phyloP scores from a whole-genome alignment of 2,113 vertebrate genomes.

The Trochalopteron elliotii region DNA sequence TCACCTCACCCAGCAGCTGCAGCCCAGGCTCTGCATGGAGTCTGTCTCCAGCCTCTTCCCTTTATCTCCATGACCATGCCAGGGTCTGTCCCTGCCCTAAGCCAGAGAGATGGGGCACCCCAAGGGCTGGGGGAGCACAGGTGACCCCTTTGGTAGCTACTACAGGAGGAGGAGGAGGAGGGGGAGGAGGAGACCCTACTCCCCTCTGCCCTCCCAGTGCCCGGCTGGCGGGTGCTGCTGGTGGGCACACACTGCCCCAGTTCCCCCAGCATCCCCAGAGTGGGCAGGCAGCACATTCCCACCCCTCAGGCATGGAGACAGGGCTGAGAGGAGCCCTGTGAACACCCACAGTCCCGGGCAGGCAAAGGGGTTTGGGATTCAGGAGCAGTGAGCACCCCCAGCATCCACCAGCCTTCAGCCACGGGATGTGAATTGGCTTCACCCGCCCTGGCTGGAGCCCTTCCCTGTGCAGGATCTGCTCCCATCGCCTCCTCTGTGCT shows the following conservation, averaged over 20 bases:
- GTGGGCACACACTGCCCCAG: background rate
- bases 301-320: accelerated
- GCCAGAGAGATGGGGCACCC: background rate
- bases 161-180: background rate
- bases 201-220: background rate
- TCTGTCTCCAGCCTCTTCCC: background rate
- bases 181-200: background rate
- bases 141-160: too few species aligned
- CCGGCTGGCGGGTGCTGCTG: accelerated
- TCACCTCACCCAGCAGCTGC: background rate
- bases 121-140: background rate
- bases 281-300: accelerated
- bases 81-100: background rate
- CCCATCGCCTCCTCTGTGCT: background rate
- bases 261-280: background rate
- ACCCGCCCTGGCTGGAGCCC: accelerated
- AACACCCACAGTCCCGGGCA: accelerated
- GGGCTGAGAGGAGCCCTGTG: background rate
- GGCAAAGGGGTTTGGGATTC: background rate
- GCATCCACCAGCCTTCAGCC: background rate
- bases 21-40: accelerated
- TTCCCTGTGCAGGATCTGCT: background rate
- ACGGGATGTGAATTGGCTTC: accelerated
- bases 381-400: background rate
- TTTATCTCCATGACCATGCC: accelerated